phyloP scores from a whole-genome alignment of 2,797 vertebrate genomes.

The Alouatta caraya region DNA sequence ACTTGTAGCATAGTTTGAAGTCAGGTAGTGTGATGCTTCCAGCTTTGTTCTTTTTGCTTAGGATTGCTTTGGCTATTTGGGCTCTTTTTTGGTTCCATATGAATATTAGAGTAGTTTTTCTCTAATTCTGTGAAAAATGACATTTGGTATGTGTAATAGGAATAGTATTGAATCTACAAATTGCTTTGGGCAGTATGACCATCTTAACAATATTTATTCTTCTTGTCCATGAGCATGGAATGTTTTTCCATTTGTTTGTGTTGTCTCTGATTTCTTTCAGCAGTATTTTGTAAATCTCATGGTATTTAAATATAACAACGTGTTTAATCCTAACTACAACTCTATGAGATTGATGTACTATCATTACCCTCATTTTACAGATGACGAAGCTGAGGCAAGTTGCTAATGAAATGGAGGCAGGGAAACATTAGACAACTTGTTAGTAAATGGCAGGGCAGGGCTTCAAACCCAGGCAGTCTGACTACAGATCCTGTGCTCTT shows the following conservation, averaged over 20 bases:
- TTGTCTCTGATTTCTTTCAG: neutral
- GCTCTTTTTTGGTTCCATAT: neutral
- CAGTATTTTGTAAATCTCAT: neutral
- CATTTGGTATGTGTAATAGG: neutral
- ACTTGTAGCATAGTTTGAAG: neutral
- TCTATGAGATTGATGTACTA: neutral
- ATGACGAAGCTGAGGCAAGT: neutral
- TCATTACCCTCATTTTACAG: neutral
- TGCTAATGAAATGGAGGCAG: neutral
- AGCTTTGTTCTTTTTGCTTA: neutral
- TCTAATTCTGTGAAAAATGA: neutral
- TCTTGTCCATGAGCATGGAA: neutral
- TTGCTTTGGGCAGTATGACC: neutral
- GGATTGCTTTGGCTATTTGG: neutral
- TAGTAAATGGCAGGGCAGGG: neutral
- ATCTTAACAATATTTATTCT: neutral
- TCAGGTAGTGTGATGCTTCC: neutral
- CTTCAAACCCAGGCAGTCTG: neutral
- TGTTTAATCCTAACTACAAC: neutral
- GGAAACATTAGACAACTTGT: neutral
- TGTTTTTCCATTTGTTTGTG: neutral
- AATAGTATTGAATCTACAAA: neutral
- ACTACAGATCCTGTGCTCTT: neutral
- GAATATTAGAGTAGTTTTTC: neutral
- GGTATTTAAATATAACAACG: neutral